Percentiles rank a stretch among this genome's conserved stretches.
Evolutionary conservation across 2,113 vertebrate genomes (phyloP).

Genomic region (Pseudorectes ferrugineus): DNA sequence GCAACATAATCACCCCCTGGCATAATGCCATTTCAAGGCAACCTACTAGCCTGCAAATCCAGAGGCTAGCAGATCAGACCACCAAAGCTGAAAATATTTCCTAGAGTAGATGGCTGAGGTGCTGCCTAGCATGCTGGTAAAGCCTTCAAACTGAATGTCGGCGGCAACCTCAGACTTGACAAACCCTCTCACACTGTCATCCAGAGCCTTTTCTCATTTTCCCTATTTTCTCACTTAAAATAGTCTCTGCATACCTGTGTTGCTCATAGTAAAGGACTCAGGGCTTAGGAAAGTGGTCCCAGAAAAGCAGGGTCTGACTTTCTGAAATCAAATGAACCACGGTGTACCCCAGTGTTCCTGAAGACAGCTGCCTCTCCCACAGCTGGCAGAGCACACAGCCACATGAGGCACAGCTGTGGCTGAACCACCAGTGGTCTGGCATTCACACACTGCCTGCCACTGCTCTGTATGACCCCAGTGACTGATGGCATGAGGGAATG

Average conservation of each 20-base stretch:
- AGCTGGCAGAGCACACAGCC: not conserved
- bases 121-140: not conserved
- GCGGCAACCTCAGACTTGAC: not conserved
- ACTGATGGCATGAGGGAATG: not conserved
- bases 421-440: not conserved
- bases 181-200: not conserved
- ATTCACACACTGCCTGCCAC: not conserved
- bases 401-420: fast-evolving
- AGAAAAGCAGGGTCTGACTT: not conserved
- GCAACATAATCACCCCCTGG: not conserved
- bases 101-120: not conserved
- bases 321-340: not conserved
- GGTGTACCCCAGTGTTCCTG: not conserved
- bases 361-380: not conserved
- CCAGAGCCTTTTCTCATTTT: not conserved
- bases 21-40: not conserved
- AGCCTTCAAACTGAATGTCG: not conserved
- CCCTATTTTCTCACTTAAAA: not conserved
- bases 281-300: not conserved
- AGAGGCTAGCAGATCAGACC: not conserved
- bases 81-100: not conserved
- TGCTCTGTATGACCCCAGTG: not conserved
- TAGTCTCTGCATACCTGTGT: not conserved
- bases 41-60: not conserved
- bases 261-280: not conserved